Conservation (phyloP, 2,888 invertebrate species). For the Oscheius sp. region DNA sequence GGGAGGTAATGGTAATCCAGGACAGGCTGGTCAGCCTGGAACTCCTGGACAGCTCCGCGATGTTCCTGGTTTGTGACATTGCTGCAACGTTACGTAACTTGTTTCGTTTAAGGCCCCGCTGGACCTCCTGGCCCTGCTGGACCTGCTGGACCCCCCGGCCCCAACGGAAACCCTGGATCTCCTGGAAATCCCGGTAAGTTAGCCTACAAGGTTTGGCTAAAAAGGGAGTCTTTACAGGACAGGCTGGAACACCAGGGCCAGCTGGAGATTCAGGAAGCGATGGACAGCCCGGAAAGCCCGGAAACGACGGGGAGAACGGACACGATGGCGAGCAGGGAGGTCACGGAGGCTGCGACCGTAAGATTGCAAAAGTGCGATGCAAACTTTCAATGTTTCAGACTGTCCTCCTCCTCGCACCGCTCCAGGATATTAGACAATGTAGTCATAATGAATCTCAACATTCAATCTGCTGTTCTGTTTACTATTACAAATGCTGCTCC, state of each 20-base stretch:
- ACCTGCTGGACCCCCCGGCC: constrained; percentile 50
- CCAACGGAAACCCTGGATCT: constrained; percentile 45
- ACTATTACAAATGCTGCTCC: background rate
- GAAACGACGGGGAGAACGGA: constrained; percentile 58
- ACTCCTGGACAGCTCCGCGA: constrained; percentile 27
- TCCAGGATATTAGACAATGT: constrained; percentile 27
- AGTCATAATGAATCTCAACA: constrained; percentile 18
- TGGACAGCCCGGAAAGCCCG: constrained; percentile 56
- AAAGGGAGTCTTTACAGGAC: constrained; percentile 52
- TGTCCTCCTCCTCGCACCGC: constrained; percentile 25
- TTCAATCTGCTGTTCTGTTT: background rate
- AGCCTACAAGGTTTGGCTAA: constrained; percentile 47
- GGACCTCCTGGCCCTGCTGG: constrained; percentile 60
- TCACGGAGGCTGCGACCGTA: background rate
- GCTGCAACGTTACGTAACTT: no score
- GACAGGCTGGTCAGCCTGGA: constrained; percentile 54
- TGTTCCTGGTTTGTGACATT: constrained; percentile 34
- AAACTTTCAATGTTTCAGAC: background rate
- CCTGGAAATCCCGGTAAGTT: constrained; percentile 47
- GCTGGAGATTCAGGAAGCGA: constrained; percentile 50
- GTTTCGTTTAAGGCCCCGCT: constrained; percentile 39
- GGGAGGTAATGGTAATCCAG: constrained; percentile 59
- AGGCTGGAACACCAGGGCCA: constrained; percentile 52
- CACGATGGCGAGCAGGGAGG: constrained; percentile 37
- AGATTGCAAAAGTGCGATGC: background rate